phyloP scores from a whole-genome alignment of 1,140 invertebrate genomes.

The Brachionus paranguensis region DNA sequence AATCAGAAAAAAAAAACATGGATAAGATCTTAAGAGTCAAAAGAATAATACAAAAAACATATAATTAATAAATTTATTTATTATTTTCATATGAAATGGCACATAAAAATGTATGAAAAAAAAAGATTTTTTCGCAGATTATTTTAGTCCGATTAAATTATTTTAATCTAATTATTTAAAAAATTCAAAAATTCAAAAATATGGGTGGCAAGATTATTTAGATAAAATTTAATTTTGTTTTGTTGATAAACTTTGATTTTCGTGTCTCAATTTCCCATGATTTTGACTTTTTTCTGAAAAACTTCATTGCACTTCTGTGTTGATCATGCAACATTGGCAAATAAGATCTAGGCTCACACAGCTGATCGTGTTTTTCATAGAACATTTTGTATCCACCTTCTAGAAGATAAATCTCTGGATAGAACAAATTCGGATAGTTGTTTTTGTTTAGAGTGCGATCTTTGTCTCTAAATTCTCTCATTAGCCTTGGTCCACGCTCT shows the following conservation, averaged over 20 bases:
- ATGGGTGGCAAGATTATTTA: background rate
- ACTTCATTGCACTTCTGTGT: slow-evolving; percentile 1
- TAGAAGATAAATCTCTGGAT: slow-evolving; percentile 89
- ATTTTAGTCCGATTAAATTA: no score
- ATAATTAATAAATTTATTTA: no score
- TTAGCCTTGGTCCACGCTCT: slow-evolving; percentile 79
- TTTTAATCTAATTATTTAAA: background rate
- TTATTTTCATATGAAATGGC: no score
- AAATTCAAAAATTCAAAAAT: background rate
- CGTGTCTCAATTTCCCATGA: background rate
- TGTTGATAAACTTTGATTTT: background rate
- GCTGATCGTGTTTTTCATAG: slow-evolving; percentile 59
- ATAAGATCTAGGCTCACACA: background rate
- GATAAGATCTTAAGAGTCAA: no score
- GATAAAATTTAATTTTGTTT: background rate
- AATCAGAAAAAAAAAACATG: no score
- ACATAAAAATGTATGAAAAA: no score
- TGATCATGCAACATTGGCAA: slow-evolving; percentile 18
- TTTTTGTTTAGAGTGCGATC: slow-evolving; percentile 76
- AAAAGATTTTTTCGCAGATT: no score
- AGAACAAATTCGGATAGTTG: slow-evolving; percentile 76
- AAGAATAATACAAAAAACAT: no score
- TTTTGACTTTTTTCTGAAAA: slow-evolving; percentile 1
- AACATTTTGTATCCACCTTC: slow-evolving; percentile 90
- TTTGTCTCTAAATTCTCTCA: slow-evolving; percentile 62